Conservation (phyloP, 2,797 vertebrate species). For the Anableps anableps region DNA sequence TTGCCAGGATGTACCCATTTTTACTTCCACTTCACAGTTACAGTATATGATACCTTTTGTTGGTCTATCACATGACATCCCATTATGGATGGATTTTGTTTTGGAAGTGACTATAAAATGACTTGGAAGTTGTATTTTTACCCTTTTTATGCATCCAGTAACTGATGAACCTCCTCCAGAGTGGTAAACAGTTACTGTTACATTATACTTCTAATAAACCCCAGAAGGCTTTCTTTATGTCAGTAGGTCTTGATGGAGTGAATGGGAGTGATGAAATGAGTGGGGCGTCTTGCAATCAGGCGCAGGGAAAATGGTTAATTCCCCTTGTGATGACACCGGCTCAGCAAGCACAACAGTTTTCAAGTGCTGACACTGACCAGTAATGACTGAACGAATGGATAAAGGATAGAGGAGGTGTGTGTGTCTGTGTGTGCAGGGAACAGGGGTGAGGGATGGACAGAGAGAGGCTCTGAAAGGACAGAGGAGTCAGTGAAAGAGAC, state of each 20-base stretch:
- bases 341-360: constrained; percentile 89
- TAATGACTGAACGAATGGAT: constrained; percentile 91
- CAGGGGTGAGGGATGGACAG: constrained; percentile 27
- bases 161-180: constrained; percentile 20
- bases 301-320: constrained; percentile 85
- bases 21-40: neutral
- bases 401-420: constrained; percentile 71
- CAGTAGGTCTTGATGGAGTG: constrained; percentile 75
- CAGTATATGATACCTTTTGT: neutral
- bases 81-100: neutral
- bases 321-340: constrained; percentile 88
- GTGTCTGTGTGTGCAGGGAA: constrained; percentile 13
- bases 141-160: constrained; percentile 16
- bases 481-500: constrained; percentile 74
- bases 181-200: constrained; percentile 60
- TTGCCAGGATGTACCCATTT: neutral
- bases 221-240: constrained; percentile 60
- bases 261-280: constrained; percentile 72
- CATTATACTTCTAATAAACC: constrained; percentile 72
- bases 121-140: neutral
- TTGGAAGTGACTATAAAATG: neutral
- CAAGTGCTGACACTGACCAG: constrained; percentile 86
- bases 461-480: constrained; percentile 55
- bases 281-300: constrained; percentile 77
- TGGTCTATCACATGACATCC: neutral